phyloP scores from a whole-genome alignment of 2,888 invertebrate genomes.

The Apoda limacodes region DNA sequence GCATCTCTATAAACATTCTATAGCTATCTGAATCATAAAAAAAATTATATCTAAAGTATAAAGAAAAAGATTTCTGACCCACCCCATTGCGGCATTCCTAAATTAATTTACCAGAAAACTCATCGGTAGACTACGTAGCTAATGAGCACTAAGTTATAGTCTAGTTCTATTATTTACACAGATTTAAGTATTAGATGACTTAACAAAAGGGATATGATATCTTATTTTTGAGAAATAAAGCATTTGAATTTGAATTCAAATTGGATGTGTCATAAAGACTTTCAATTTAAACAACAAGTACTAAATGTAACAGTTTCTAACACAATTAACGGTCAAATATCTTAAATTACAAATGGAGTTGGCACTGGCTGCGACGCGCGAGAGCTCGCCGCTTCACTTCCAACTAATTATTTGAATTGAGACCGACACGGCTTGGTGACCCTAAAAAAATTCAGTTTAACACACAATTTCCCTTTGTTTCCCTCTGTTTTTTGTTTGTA shows the following conservation, averaged over 20 bases:
- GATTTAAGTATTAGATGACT: conserved; percentile 38
- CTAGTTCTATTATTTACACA: conserved; percentile 51
- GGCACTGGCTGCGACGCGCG: conserved; percentile 49
- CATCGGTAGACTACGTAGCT: no score
- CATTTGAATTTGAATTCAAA: no score
- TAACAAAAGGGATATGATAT: no score
- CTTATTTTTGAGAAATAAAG: no score
- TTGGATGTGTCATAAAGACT: conserved; percentile 34
- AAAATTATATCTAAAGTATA: conserved; percentile 44
- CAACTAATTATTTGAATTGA: conserved; percentile 55
- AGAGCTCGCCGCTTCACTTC: conserved; percentile 45
- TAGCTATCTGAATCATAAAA: no score
- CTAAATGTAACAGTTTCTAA: conserved; percentile 58
- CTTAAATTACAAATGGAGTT: conserved; percentile 61
- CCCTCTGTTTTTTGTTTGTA: no score
- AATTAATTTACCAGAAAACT: no score
- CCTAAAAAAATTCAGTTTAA: conserved; percentile 41
- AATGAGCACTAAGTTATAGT: no score
- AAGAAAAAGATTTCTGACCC: conserved; percentile 57
- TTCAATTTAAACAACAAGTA: conserved; percentile 55
- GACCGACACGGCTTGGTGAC: conserved; percentile 39
- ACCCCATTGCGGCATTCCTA: no score
- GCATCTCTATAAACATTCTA: conserved; percentile 36
- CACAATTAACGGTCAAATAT: conserved; percentile 59
- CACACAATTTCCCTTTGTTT: no score